phyloP scores from a whole-genome alignment of 2,888 invertebrate species.

The Merodon equestris region DNA sequence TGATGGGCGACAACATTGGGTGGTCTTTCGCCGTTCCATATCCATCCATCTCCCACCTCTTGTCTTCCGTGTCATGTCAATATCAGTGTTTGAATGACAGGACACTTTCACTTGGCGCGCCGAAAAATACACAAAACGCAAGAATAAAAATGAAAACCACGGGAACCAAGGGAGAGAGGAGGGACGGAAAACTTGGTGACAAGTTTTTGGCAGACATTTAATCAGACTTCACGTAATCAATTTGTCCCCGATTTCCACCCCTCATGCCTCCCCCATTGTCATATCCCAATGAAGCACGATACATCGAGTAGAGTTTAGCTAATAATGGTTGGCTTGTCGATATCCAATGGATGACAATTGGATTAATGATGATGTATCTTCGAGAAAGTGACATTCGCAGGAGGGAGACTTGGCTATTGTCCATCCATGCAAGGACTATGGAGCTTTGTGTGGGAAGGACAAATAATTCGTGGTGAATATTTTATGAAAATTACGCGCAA shows the following conservation, averaged over 20 bases:
- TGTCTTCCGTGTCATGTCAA: conserved; percentile 63
- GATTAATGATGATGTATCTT: conserved; percentile 67
- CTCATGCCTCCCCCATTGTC: neutral
- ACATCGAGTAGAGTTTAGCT: conserved; percentile 25
- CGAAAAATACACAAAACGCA: conserved; percentile 22
- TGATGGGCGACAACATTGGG: conserved; percentile 39
- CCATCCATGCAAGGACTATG: too few relatives aligned
- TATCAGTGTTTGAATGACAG: conserved; percentile 47
- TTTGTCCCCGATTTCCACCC: conserved; percentile 42
- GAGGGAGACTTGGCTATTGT: too few relatives aligned
- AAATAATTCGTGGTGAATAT: conserved; percentile 36
- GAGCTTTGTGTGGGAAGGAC: conserved; percentile 5
- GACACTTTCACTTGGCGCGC: conserved; percentile 34
- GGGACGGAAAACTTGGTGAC: conserved; percentile 48
- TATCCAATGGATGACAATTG: conserved; percentile 61
- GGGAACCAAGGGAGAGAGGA: neutral
- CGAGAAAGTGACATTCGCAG: conserved; percentile 1
- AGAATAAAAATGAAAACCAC: neutral
- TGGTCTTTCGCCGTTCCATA: conserved; percentile 17
- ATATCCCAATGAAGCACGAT: neutral
- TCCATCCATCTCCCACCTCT: neutral
- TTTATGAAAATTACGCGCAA: conserved; percentile 51
- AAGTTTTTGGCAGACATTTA: conserved; percentile 65
- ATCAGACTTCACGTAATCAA: conserved; percentile 67
- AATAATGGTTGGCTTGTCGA: conserved; percentile 58